Evolutionary conservation across 2,113 vertebrate genomes (phyloP).

Genomic region (Oncorhynchus keta): DNA sequence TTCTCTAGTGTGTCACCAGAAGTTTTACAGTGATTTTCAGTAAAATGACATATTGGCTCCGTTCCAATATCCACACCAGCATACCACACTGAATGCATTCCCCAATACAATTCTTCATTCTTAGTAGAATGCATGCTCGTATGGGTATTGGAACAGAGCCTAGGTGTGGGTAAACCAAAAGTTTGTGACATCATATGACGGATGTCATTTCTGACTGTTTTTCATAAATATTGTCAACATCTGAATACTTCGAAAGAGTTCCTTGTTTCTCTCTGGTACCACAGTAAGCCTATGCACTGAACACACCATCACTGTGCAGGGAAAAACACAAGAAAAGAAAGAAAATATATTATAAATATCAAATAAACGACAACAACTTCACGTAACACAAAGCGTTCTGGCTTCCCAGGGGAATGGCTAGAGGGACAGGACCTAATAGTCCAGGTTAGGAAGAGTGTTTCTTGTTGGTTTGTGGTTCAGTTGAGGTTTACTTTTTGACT

Average conservation of each 20-base stretch:
- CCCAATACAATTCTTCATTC: not conserved
- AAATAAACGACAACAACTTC: slow-evolving; percentile 48
- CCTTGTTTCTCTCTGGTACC: slow-evolving; percentile 6
- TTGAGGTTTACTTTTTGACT: no score
- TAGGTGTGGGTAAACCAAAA: no score
- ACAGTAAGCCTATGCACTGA: slow-evolving; percentile 17
- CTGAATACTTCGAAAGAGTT: slow-evolving; percentile 2
- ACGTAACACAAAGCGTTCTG: slow-evolving; percentile 54
- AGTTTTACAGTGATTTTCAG: slow-evolving; percentile 24
- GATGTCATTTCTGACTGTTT: no score
- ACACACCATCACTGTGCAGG: slow-evolving; percentile 4
- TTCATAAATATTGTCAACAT: no score
- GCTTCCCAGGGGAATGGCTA: slow-evolving; percentile 35
- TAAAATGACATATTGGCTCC: not conserved
- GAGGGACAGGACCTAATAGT: slow-evolving; percentile 21
- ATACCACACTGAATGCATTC: no score
- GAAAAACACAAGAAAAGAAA: slow-evolving; percentile 21
- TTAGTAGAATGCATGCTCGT: not conserved
- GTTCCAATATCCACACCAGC: no score
- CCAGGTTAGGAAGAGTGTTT: slow-evolving; percentile 18
- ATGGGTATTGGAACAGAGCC: no score
- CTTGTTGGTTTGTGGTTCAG: not conserved
- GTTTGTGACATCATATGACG: no score
- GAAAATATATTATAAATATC: not conserved
- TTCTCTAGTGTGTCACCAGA: slow-evolving; percentile 13